phyloP scores from a whole-genome alignment of 1,140 invertebrate genomes.

The Cheumatopsyche charites region DNA sequence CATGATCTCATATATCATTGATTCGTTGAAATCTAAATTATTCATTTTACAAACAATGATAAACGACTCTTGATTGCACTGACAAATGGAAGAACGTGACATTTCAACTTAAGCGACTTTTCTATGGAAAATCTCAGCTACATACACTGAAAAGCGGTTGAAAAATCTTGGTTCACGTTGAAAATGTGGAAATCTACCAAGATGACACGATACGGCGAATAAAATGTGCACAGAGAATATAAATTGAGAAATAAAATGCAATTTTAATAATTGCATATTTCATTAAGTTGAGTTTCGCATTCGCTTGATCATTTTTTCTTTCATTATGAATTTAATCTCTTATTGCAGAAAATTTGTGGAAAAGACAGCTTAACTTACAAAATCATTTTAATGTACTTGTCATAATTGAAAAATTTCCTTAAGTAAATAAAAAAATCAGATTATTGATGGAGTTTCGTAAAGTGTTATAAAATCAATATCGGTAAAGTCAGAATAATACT shows the following conservation, averaged over 20 bases:
- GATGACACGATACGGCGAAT: conserved; percentile 13
- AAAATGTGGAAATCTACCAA: conserved; percentile 13
- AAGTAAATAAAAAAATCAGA: neutral
- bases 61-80: conserved; percentile 12
- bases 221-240: neutral
- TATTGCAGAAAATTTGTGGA: no score
- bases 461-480: neutral
- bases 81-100: conserved; percentile 15
- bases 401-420: no score
- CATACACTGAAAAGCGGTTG: neutral
- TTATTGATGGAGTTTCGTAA: neutral
- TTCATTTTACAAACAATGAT: conserved; percentile 11
- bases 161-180: conserved; percentile 8
- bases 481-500: neutral
- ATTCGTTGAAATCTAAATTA: conserved; percentile 7
- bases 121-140: neutral
- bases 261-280: conserved; percentile 1
- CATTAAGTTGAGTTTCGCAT: no score
- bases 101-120: neutral
- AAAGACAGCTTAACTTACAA: no score
- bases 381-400: no score
- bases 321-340: no score
- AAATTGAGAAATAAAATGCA: conserved; percentile 12
- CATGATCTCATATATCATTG: no score
- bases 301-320: no score